These are phyloP conservation scores for Apteryx mantelli DNA, from an alignment of 2,113 vertebrate genomes.

Conservation along the genomic window DNA sequence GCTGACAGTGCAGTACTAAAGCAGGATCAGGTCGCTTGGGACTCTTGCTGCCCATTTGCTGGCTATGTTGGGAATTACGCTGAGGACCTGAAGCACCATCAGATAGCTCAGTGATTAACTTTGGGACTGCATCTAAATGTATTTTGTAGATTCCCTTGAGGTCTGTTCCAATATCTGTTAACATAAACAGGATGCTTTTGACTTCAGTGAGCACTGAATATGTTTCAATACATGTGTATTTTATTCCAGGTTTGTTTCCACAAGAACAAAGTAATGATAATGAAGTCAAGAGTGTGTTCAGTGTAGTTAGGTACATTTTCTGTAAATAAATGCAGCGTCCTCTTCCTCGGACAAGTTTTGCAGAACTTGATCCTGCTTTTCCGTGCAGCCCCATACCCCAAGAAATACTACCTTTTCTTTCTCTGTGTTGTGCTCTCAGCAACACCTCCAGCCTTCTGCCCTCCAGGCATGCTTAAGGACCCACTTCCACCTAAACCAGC, in stretches of 20 bases:
- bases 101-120: not conserved
- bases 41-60: not conserved
- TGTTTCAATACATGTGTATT: not conserved
- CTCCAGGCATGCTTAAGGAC: not conserved
- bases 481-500: not conserved
- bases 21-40: not conserved
- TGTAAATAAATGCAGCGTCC: not conserved
- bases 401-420: not conserved
- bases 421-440: not conserved
- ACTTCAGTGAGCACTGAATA: not conserved
- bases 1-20: not conserved
- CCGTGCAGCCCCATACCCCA: not conserved
- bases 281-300: not conserved
- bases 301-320: not conserved
- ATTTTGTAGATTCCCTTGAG: not conserved
- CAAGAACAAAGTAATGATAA: not conserved
- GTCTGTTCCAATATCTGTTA: not conserved
- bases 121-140: not conserved
- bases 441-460: not conserved
- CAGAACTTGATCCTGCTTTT: not conserved
- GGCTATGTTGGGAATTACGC: not conserved
- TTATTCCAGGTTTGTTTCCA: not conserved
- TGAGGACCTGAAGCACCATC: not conserved
- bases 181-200: not conserved
- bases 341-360: not conserved